These are phyloP conservation scores for Maniola hyperantus DNA, from an alignment of 2,888 invertebrate species.

Conservation along the genomic window DNA sequence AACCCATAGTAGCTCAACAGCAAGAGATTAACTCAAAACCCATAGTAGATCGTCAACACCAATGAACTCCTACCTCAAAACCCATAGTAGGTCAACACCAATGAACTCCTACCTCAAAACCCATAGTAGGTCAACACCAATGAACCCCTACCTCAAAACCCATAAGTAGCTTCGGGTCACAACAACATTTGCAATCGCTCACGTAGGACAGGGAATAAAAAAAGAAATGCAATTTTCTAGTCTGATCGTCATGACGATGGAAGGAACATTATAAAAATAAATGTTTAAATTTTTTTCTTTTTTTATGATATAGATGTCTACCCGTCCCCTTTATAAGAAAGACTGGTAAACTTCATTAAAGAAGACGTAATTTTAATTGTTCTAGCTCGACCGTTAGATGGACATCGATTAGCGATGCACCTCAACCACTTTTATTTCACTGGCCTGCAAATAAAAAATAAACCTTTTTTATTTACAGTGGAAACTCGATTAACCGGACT, in stretches of 20 bases:
- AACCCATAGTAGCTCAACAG: too few relatives aligned
- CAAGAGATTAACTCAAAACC: too few relatives aligned
- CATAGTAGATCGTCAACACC: too few relatives aligned
- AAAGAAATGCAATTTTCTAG: constrained; percentile 25
- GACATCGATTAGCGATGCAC: neutral
- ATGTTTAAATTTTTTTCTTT: neutral
- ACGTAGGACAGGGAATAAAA: neutral
- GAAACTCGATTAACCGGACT: too few relatives aligned
- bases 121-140: too few relatives aligned
- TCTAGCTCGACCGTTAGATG: constrained; percentile 1
- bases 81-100: too few relatives aligned
- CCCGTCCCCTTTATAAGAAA: constrained; percentile 12
- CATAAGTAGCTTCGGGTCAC: too few relatives aligned
- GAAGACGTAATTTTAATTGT: constrained; percentile 9
- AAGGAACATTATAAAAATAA: constrained; percentile 9
- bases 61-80: too few relatives aligned
- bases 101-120: too few relatives aligned
- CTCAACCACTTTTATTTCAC: constrained; percentile 9
- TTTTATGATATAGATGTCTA: neutral
- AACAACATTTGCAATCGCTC: neutral
- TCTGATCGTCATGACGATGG: constrained; percentile 17
- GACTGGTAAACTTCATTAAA: constrained; percentile 10
- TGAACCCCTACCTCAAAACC: too few relatives aligned
- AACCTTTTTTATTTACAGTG: neutral
- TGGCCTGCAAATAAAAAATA: neutral